These are phyloP conservation scores for Tympanoctomys barrerae DNA, from an alignment of 2,797 vertebrate species.

Conservation along the genomic window DNA sequence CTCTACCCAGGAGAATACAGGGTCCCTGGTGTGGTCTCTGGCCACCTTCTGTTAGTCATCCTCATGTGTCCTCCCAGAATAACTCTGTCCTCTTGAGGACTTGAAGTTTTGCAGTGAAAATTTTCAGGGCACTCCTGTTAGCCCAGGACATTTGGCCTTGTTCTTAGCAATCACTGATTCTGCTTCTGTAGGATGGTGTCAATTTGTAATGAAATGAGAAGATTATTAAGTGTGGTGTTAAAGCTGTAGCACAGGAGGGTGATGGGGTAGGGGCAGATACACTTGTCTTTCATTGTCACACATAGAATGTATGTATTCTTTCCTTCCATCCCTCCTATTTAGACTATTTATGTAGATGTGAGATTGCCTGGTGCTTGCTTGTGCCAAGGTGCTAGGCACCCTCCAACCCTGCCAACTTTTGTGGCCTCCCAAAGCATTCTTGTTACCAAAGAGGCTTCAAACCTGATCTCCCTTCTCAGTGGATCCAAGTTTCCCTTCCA, in stretches of 20 bases:
- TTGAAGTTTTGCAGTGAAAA: constrained; percentile 60
- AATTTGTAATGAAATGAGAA: constrained; percentile 61
- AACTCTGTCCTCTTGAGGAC: constrained; percentile 44
- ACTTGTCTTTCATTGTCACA: constrained; percentile 57
- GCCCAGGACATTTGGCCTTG: constrained; percentile 46
- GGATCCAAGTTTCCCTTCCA: constrained; percentile 51
- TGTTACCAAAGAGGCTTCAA: constrained; percentile 84
- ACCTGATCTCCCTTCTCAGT: constrained; percentile 66
- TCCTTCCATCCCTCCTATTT: constrained; percentile 68
- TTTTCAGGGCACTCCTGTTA: constrained; percentile 51
- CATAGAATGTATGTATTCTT: constrained; percentile 58
- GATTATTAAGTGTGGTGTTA: constrained; percentile 61
- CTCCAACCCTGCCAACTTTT: constrained; percentile 71
- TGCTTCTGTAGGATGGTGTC: constrained; percentile 52
- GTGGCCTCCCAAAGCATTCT: constrained; percentile 81
- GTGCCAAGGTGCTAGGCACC: constrained; percentile 83
- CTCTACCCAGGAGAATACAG: constrained; percentile 71
- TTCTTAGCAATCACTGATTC: constrained; percentile 60
- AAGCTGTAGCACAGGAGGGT: constrained; percentile 49
- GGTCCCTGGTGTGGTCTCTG: constrained; percentile 68
- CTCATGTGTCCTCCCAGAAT: constrained; percentile 41
- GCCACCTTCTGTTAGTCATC: constrained; percentile 51
- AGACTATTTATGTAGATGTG: constrained; percentile 75
- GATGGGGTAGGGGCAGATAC: constrained; percentile 16
- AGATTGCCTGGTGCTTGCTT: constrained; percentile 79